Conservation (phyloP, 53 echinoderm and acorn worm genomes). For the Mesocentrotus franciscanus region DNA sequence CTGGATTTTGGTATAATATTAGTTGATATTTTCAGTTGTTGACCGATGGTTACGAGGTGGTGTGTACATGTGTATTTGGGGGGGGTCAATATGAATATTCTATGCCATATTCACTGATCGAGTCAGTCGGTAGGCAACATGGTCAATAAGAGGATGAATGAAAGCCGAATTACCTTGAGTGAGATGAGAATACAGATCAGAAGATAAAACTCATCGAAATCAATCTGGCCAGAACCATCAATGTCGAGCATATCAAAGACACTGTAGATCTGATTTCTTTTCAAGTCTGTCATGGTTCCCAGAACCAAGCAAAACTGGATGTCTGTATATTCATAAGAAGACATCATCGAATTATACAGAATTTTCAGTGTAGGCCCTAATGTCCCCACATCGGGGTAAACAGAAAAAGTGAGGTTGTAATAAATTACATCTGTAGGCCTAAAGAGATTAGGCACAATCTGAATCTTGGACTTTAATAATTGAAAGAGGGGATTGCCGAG, state of each 20-base stretch:
- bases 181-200: conserved; percentile 90
- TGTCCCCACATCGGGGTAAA: not conserved
- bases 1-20: too few relatives aligned
- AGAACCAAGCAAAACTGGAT: conserved; percentile 94
- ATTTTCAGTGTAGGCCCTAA: not conserved
- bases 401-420: not conserved
- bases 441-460: too few relatives aligned
- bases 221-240: conserved; percentile 95
- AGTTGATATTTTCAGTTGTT: too few relatives aligned
- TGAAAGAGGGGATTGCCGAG: too few relatives aligned
- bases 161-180: conserved; percentile 72
- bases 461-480: too few relatives aligned
- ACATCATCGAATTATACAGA: too few relatives aligned
- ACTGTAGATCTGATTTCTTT: conserved; percentile 87
- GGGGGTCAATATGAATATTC: too few relatives aligned
- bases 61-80: too few relatives aligned
- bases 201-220: conserved; percentile 98
- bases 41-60: too few relatives aligned
- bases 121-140: too few relatives aligned
- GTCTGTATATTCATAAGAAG: conserved; percentile 65
- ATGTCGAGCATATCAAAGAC: conserved; percentile 99
- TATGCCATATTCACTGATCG: too few relatives aligned
- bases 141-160: too few relatives aligned
- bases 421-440: not conserved
- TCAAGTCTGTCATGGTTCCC: conserved; percentile 84